Evolutionary conservation across 2,888 invertebrate genomes (phyloP).

Genomic region (Epinotia demarniana): DNA sequence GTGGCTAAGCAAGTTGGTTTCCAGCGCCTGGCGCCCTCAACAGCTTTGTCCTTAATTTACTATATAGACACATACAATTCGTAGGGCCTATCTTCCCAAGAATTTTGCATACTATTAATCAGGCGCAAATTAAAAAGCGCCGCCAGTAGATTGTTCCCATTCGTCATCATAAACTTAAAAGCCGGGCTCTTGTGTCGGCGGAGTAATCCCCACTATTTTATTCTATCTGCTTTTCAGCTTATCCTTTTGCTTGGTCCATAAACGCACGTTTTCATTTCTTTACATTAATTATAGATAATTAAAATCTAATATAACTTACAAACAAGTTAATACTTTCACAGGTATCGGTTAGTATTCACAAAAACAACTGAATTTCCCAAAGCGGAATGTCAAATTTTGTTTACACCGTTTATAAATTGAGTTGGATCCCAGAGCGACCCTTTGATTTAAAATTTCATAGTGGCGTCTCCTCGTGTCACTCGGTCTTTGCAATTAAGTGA

Average conservation of each 20-base stretch:
- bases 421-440: neutral
- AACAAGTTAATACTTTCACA: too few species aligned
- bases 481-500: slow-evolving; percentile 46
- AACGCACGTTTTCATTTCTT: neutral
- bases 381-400: slow-evolving; percentile 2
- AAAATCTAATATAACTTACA: too few species aligned
- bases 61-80: neutral
- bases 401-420: slow-evolving; percentile 4
- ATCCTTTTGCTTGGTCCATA: too few species aligned
- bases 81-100: neutral
- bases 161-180: too few species aligned
- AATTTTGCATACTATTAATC: neutral
- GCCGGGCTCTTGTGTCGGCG: too few species aligned
- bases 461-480: slow-evolving; percentile 30
- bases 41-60: slow-evolving; percentile 50
- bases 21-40: slow-evolving; percentile 43
- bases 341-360: neutral
- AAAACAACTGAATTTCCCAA: neutral
- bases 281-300: too few species aligned
- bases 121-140: neutral
- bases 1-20: slow-evolving; percentile 51
- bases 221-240: too few species aligned
- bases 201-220: too few species aligned
- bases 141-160: neutral
- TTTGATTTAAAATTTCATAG: slow-evolving; percentile 27